A percentile compares a stretch with the other conserved stretches of the same genome.
Evolutionary conservation across 2,113 vertebrate species (phyloP).

Genomic region (Sander vitreus): DNA sequence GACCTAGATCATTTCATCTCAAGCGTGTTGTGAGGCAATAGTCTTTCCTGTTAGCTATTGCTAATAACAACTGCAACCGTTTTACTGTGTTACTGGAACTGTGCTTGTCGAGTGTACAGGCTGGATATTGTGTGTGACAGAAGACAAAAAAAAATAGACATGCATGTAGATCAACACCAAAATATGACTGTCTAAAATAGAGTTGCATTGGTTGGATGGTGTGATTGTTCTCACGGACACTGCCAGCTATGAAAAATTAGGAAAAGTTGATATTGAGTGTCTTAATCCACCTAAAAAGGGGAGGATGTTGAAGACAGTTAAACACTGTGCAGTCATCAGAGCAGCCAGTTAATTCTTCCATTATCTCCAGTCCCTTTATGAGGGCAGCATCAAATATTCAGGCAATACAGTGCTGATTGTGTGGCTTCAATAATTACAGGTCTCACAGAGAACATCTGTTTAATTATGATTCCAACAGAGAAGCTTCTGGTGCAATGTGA

Average conservation of each 20-base stretch:
- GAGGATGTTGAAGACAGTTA: constrained; percentile 15
- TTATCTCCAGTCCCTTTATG: constrained; percentile 76
- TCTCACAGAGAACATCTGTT: constrained; percentile 74
- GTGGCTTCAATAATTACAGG: constrained; percentile 78
- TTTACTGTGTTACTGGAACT: not conserved
- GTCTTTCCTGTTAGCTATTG: not conserved
- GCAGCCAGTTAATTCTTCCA: constrained; percentile 64
- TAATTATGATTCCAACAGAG: constrained; percentile 76
- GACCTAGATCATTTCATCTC: not conserved
- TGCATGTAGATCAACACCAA: not conserved
- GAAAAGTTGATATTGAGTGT: not conserved
- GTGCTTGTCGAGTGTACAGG: not conserved
- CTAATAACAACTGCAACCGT: not conserved
- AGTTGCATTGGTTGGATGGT: not conserved
- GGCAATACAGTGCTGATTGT: constrained; percentile 66
- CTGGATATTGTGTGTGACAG: not conserved
- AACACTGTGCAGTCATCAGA: constrained; percentile 60
- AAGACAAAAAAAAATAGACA: not conserved
- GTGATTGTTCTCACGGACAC: not conserved
- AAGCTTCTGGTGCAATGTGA: constrained; percentile 76
- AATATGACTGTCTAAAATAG: not conserved
- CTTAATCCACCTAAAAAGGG: not conserved
- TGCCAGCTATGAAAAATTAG: not conserved
- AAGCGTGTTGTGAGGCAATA: not conserved
- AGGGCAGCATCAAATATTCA: constrained; percentile 68